phyloP scores from a whole-genome alignment of 2,888 invertebrate genomes.

The Heliconius ismenius region DNA sequence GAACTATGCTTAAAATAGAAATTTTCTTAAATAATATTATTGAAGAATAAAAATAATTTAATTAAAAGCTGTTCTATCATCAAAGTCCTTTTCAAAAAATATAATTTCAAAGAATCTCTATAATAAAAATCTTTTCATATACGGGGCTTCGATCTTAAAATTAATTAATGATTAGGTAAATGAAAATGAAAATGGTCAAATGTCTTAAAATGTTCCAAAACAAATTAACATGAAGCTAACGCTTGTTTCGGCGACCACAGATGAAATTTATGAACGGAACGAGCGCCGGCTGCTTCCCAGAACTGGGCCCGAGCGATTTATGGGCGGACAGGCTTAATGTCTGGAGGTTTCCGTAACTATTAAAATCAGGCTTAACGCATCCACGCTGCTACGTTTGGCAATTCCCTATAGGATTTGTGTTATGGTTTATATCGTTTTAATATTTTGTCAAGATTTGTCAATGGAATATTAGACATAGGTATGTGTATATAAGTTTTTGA shows the following conservation, averaged over 20 bases:
- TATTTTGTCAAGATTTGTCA: too few species aligned
- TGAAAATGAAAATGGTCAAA: background rate
- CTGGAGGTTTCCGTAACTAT: slow-evolving; percentile 41
- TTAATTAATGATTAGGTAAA: background rate
- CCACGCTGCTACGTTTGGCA: slow-evolving; percentile 19
- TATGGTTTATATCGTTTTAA: background rate
- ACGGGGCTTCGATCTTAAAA: background rate
- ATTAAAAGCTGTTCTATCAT: background rate
- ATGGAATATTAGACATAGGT: too few species aligned
- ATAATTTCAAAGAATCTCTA: background rate
- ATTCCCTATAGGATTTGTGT: background rate
- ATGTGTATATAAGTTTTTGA: background rate
- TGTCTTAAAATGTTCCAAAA: slow-evolving; percentile 32
- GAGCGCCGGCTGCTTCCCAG: slow-evolving; percentile 40
- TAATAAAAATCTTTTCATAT: background rate
- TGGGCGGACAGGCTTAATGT: slow-evolving; percentile 40
- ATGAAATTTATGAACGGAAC: slow-evolving; percentile 42
- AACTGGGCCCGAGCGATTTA: slow-evolving; percentile 41
- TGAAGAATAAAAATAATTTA: background rate
- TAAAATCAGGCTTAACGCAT: slow-evolving; percentile 35
- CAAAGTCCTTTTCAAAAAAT: background rate
- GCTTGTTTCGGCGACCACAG: slow-evolving; percentile 39
- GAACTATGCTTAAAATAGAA: too few species aligned
- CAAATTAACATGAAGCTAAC: slow-evolving; percentile 39
- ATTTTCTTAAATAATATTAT: background rate